Base-by-base conservation (phyloP, 2,113 vertebrate species). In the Limnothrissa miodon region DNA sequence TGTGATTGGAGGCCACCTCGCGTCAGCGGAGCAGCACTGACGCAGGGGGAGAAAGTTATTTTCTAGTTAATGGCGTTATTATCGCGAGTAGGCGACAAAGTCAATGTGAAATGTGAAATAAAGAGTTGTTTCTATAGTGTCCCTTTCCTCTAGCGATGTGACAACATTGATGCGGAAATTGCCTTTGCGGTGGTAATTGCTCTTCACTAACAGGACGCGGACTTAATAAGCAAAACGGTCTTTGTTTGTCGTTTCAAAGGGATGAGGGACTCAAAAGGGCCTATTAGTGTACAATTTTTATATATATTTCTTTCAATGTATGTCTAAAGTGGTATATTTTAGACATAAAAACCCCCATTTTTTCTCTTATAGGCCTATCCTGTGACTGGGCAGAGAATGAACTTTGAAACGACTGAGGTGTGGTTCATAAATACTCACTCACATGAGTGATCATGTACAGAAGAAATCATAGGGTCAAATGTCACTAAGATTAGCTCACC, bases 31-130 rank as follows among this genome's bases (percentile, higher is more conserved):
- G 59, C 66, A 39, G 42, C n/a, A 53, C n/a, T 29, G 81, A 46
- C n/a, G 29, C 80, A 23, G 36, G 45, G 36, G 70, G 51, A 81
- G 83, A 88, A 83, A 78, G 78, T 46, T 70, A 74, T 53, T 44
- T 59, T 79, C 39, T 42, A 29, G 62, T 85, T 78, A 83, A 81
- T 81, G 80, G 48, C 45, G n/a, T 85, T 88, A 86, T 83, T 80
- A 84, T 42, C 8, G 80, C 51, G 78, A 86, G 82, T 83, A 23
- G n/a, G 79, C 62, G 42, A 44, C 39, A 84, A 56, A 53, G 44
- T 81, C 29, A 25, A 66, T 66, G 46, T 79, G 74, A 84, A 66
- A 56, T 59, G 53, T 33, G 48, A 78, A 78, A 81, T 78, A 80
- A 46, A 81, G 53, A 80, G 81, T 82, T 74, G 66, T 74, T 74